Base-by-base conservation (phyloP, 2,797 vertebrate genomes). In the Psittacula echo region DNA sequence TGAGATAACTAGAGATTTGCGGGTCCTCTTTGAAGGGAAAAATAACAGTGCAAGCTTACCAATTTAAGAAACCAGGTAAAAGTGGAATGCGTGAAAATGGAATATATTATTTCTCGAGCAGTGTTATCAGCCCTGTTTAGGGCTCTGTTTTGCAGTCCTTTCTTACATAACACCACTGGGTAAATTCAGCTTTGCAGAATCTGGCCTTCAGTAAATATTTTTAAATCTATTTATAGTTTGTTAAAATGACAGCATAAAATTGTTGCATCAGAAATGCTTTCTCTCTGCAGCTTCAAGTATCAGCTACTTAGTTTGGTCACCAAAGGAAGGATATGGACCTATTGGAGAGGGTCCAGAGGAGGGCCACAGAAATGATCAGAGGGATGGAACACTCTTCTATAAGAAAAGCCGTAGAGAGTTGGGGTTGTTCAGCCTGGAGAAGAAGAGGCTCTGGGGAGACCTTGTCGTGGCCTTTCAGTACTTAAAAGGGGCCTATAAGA, bases 181-280 rank as follows among this genome's bases (percentile, higher is more conserved):
- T 91, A 80, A 44, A 87, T 92, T 89, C 87, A 93, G 39, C 80
- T 86, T 54, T 68, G 61, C 89, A 77, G 84, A 85, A 89, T 91
- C 47, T 92, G 68, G 89, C 89, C 87, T 92, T 92, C 73, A 51
- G 92, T 95, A 96, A 96, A 95, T 95, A 91, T 89, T 95, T 96
- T 87, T 30, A 87, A 70, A 73, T 79, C 48, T 95, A 89, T 95
- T 96, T 94, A 78, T 91, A 61, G 75, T 51, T 47, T 53, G 27
- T 74, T 94, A 94, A 92, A 95, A 44, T 85, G 89, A 87, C 62
- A 85, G 56, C 29, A 37, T 90, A 71, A 90, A 94, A 91, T 65
- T 42, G 26, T 50, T 88, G 78, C 78, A 92, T 68, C 61, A 95
- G 79, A 95, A 87, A 24, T 83, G 54, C 72, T 89, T 92, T 87